Conservation (phyloP, 2,113 vertebrate species). For the Hippoglossus stenolepis region DNA sequence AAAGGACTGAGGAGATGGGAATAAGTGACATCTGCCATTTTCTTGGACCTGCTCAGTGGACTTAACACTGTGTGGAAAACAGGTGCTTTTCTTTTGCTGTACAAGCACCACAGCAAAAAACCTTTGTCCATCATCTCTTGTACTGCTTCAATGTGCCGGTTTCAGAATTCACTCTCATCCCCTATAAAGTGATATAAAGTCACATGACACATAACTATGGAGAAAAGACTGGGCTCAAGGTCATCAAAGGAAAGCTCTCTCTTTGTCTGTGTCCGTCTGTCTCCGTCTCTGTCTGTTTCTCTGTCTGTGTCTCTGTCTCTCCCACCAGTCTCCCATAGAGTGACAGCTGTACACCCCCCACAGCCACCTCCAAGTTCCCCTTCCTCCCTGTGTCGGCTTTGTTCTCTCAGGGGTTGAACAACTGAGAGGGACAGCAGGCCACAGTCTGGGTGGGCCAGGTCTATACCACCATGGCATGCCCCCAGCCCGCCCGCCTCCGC, state of each 20-base stretch:
- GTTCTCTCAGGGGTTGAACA: conserved; percentile 69
- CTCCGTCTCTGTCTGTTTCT: background rate
- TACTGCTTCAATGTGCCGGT: background rate
- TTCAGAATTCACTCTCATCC: background rate
- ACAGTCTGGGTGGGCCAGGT: conserved; percentile 82
- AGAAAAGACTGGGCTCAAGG: background rate
- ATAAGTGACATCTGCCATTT: conserved; percentile 10
- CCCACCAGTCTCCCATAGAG: conserved; percentile 64
- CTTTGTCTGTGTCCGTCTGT: conserved; percentile 5
- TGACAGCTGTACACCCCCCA: conserved; percentile 78
- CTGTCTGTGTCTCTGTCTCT: conserved; percentile 5
- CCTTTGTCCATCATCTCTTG: conserved; percentile 1
- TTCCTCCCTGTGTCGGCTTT: conserved; percentile 71
- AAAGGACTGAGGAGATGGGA: conserved; percentile 2
- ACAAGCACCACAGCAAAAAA: background rate
- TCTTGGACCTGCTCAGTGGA: conserved; percentile 3
- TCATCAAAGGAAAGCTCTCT: conserved; percentile 25
- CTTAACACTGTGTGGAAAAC: conserved; percentile 35
- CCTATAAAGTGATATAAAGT: background rate
- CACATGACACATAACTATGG: background rate
- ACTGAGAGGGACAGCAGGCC: conserved; percentile 76
- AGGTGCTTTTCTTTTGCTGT: conserved; percentile 51
- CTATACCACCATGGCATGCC: conserved; percentile 43
- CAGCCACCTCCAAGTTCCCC: conserved; percentile 4
- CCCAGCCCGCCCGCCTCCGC: conserved; percentile 43